These are phyloP conservation scores for Pinctada fucata DNA, from an alignment of 2,888 invertebrate species.

Conservation along the genomic window DNA sequence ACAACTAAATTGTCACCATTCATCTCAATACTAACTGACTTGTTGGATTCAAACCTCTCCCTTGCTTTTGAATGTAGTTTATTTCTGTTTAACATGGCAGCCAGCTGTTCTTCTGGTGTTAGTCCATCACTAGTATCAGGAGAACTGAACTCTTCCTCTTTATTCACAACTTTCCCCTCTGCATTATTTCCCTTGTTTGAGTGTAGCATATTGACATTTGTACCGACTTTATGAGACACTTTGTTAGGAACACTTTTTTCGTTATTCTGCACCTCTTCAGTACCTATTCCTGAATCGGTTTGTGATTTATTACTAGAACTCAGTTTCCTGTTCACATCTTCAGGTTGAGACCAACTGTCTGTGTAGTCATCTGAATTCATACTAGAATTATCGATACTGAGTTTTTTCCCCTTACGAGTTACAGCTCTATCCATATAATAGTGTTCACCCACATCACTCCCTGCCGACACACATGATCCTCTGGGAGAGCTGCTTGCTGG, in stretches of 20 bases:
- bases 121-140: conserved; percentile 61
- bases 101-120: conserved; percentile 68
- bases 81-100: conserved; percentile 63
- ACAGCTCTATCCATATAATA: conserved; percentile 34
- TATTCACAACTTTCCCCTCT: conserved; percentile 50
- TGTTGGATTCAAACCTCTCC: conserved; percentile 59
- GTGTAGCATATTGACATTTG: conserved; percentile 68
- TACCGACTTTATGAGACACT: conserved; percentile 52
- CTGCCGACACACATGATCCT: conserved; percentile 54
- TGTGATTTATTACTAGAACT: conserved; percentile 61
- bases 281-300: conserved; percentile 63
- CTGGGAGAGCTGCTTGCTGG: conserved; percentile 58
- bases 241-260: conserved; percentile 56
- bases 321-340: conserved; percentile 53
- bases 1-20: conserved; percentile 76
- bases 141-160: conserved; percentile 45
- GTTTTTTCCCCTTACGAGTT: conserved; percentile 49
- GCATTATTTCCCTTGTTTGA: conserved; percentile 53
- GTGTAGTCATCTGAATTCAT: conserved; percentile 60
- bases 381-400: conserved; percentile 59
- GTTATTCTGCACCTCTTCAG: conserved; percentile 63
- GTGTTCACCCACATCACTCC: conserved; percentile 47
- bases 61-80: conserved; percentile 60
- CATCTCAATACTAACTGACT: conserved; percentile 76
- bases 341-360: conserved; percentile 51